Conservation (phyloP, 2,888 invertebrate genomes). For the Tenodera sinensis region DNA sequence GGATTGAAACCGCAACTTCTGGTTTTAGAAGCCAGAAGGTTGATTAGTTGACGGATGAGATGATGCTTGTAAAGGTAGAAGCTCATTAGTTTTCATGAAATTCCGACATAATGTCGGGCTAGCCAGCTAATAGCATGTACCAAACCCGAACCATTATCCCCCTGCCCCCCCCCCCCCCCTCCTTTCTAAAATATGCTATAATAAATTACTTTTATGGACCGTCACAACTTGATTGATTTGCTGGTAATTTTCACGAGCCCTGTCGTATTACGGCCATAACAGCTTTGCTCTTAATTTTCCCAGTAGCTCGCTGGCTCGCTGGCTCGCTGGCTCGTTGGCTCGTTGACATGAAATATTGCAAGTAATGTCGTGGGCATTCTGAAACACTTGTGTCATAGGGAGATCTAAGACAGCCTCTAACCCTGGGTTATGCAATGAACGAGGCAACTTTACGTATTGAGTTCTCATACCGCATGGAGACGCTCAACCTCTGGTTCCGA, state of each 20-base stretch:
- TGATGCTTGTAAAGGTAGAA: no score
- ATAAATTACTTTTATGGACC: neutral
- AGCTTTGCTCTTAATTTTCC: neutral
- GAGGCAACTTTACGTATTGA: no score
- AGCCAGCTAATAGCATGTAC: neutral
- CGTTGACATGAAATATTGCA: neutral
- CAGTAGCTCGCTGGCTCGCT: neutral
- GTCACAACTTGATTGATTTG: neutral
- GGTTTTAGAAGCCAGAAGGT: no score
- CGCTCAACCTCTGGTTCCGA: no score
- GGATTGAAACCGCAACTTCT: no score
- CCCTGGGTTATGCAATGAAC: no score
- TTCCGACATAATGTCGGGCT: neutral
- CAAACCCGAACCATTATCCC: neutral
- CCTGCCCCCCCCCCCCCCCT: no score
- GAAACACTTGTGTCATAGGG: no score
- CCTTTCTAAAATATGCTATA: neutral
- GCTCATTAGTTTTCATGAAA: neutral
- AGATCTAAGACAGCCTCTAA: no score
- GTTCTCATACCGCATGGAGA: no score
- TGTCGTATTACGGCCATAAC: neutral
- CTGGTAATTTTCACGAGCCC: neutral
- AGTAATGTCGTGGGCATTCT: neutral
- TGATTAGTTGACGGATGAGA: no score
- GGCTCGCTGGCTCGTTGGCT: no score